Base-by-base conservation (phyloP, 64 coral and sea anemone species). In the Actinia tenebrosa region DNA sequence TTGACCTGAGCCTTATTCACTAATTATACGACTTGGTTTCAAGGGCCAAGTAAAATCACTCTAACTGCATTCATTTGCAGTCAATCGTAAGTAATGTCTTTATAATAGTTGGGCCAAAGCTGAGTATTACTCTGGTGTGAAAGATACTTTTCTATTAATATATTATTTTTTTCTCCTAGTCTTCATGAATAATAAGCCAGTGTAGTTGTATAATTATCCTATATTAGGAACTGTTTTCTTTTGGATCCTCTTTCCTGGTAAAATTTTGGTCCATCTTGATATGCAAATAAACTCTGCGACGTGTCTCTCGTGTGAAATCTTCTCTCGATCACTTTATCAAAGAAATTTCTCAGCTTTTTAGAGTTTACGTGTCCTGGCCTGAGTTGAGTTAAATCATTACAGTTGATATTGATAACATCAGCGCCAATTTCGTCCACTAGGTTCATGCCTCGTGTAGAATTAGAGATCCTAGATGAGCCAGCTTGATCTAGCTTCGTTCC, bases 241-340 rank as follows among this genome's bases (percentile, higher is more conserved):
- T 85, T 85, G 30, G 83, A 25, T 30, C n/a, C 3, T 62, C 83
- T 85, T 37, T 85, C 83, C 53, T 61, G 60, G 25, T 25, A 85
- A 10, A 61, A 9, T 55, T 85, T 58, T 7, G 83, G 37, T 17
- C 60, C 53, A 37, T 85, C 83, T 64, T 59, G 56, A 55, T 61
- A 85, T 45, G 56, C 56, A 64, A 25, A 45, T 2, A 14, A n/a
- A 54, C 53, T 16, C 37, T 58, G 53, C 7, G 83, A 85, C 20
- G 26, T 78, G 20, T 56, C 86, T 27, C 46, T 77, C 15, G 88
- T 88, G 84, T 95, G 91, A 53, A 99, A 99, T 63, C 93, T 89
- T 66, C 97, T 95, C 61, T 99, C 97, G 88, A 99, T 93, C 4
- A 99, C 93, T 89, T 95, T 99, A 83, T 99, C 93, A 84, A 95